Percentiles rank a stretch among this genome's conserved stretches.
phyloP scores from a whole-genome alignment of 2,113 vertebrate species.

The Chloebia gouldiae region DNA sequence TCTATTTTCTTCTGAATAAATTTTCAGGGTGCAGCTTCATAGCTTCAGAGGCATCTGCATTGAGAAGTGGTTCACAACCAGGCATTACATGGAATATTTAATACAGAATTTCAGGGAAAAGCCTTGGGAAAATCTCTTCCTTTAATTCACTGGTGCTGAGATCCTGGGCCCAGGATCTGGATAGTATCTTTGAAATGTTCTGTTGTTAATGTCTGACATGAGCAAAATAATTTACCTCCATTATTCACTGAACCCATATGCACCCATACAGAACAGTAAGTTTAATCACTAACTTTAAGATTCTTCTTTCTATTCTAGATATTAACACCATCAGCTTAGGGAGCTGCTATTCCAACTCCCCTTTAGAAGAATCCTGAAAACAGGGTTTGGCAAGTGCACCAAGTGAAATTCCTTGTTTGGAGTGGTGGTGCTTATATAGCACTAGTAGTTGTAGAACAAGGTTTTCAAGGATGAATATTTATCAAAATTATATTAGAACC shows the following conservation, averaged over 20 bases:
- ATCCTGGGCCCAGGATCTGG: not conserved
- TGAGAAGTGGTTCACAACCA: not conserved
- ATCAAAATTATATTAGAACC: not conserved
- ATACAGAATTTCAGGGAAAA: not conserved
- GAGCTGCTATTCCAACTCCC: not conserved
- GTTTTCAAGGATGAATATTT: not conserved
- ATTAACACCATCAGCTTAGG: not conserved
- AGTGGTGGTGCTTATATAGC: not conserved
- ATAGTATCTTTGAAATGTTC: not conserved
- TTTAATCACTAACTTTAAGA: not conserved
- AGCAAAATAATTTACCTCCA: not conserved
- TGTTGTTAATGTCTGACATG: not conserved
- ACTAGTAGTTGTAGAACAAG: not conserved
- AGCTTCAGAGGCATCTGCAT: not conserved
- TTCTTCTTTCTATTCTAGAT: not conserved
- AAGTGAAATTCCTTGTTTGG: not conserved
- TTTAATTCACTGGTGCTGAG: not conserved
- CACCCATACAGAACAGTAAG: not conserved
- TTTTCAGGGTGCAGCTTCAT: not conserved
- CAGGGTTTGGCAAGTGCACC: not conserved
- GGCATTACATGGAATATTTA: not conserved
- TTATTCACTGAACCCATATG: not conserved
- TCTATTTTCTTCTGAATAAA: slow-evolving; percentile 42
- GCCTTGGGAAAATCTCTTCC: not conserved
- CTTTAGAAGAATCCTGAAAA: not conserved